Evolutionary conservation across 2,888 invertebrate species (phyloP), one percentile per base, ranked within the genome.

Genomic region (Thecophora atra): DNA sequence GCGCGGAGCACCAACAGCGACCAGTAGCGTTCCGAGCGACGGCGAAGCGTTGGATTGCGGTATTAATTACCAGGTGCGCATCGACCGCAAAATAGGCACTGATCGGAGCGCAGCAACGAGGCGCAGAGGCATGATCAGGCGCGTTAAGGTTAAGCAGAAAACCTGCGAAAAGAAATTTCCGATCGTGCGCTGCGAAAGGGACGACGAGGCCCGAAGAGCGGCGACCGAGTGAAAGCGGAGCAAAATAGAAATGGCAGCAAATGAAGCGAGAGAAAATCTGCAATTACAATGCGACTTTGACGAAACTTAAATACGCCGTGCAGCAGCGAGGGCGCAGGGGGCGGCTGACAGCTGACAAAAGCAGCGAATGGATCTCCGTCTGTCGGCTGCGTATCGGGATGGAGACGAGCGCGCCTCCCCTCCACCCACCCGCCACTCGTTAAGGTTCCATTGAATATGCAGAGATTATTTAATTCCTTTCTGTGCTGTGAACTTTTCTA

Each of bases 391-490:
- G 6, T 47, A 8, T 47, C 11, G 47, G 0, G 47, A n/a, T 47
- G 4, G n/a, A 62, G 70, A 71, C 19, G 30, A 54, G 72, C 54
- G n/a, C n/a, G n/a, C n/a, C n/a, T n/a, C 63, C 24, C 30, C 21
- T 30, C 37, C 62, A 73, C 77, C 77, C 79, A 80, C 79, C 80
- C 77, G 76, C 72, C 47, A 17, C 0, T 8, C 47, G 47, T 47
- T 17, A 11, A n/a, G n/a, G 17, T 1, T 72, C 79, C 80, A 80
- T 82, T 82, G 80, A 82, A 82, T 82, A 82, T 81, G 78, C 81
- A 82, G 78, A 47, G 47, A 47, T 47, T 47, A n/a, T 11, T 65
- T 62, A 17, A 66, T 42, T 30, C 7, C 63, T 13, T 44, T 47
- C 21, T 7, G 58, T 30, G 37, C 17, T 72, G n/a, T n/a, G 72